Evolutionary conservation across 1,140 invertebrate genomes (phyloP), one percentile per base, ranked within the genome.

Genomic region (Drosophila suzukii): DNA sequence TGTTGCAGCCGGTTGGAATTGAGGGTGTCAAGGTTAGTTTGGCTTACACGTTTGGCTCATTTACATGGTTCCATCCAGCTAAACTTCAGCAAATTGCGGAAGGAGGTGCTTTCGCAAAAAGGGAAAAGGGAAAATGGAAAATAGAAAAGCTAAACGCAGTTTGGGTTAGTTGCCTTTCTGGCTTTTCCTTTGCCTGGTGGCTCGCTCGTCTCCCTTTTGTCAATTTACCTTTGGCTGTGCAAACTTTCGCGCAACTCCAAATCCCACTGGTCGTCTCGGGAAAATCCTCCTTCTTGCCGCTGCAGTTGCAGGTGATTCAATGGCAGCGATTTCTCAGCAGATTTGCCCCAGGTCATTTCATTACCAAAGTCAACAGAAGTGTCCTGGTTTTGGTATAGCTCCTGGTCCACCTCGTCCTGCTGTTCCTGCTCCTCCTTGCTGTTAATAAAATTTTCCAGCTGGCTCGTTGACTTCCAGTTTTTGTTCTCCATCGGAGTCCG

Each of bases 381-480:
- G 44, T 78, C 73, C 78, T 84, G 81, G 34, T 44, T 15, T 12
- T 24, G 54, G 44, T 70, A 39, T 46, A 17, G 41, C 47, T 74
- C 10, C 36, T 38, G 39, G 44, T 59, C 38, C 41, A 55, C 53
- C 24, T 30, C 13, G 1, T 70, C 58, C 78, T 81, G 76, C 27
- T 61, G 41, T 55, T 63, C 57, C 63, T 70, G 57, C 70, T 82
- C 56, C 43, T 68, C 75, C 61, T 65, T 61, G 54, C 63, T 88
- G 77, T 84, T 89, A 89, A 89, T 89, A 89, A 74, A 80, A 89
- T 89, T 89, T 84, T 90, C 85, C 75, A 79, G 74, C 51, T 89
- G 80, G 73, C 57, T 88, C 73, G 63, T 77, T 61, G 80, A 71
- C 55, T 67, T 76, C 84, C 84, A 89, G 65, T 81, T 80, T 54